Evolutionary conservation across 2,113 vertebrate genomes (phyloP).

Genomic region (Dromaius novaehollandiae): DNA sequence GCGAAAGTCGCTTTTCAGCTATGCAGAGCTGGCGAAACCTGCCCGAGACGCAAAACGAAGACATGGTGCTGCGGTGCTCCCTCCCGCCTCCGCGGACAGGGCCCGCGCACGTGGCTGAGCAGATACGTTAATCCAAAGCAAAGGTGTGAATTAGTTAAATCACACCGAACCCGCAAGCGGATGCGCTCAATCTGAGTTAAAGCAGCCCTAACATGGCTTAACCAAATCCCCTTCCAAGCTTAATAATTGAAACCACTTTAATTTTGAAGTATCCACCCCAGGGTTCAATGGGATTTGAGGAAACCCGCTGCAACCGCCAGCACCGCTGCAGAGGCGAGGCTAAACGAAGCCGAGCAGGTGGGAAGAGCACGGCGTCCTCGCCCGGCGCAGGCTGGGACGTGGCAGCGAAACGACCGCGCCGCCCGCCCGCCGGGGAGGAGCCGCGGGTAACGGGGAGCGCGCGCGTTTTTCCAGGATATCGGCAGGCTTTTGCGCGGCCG

Average conservation of each 20-base stretch:
- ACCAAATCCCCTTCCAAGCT: neutral
- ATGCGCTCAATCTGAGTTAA: neutral
- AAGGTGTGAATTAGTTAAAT: neutral
- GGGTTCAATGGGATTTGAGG: neutral
- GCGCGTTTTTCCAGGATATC: neutral
- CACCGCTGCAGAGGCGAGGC: no score
- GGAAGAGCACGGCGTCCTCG: neutral
- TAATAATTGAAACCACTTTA: neutral
- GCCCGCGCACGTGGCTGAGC: neutral
- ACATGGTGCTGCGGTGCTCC: accelerated
- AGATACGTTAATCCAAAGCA: neutral
- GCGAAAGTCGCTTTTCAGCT: neutral
- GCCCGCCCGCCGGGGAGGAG: neutral
- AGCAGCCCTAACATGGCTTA: neutral
- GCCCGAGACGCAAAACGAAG: accelerated
- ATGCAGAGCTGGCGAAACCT: neutral
- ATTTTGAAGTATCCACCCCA: neutral
- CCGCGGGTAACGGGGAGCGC: neutral
- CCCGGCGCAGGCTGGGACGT: neutral
- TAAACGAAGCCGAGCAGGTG: neutral
- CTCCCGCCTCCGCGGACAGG: neutral
- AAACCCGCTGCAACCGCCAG: neutral
- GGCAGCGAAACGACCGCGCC: neutral
- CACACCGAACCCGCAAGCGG: neutral
- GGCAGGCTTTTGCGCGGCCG: neutral